Evolutionary conservation across 2,113 vertebrate genomes (phyloP).

Genomic region (Furnarius figulus): DNA sequence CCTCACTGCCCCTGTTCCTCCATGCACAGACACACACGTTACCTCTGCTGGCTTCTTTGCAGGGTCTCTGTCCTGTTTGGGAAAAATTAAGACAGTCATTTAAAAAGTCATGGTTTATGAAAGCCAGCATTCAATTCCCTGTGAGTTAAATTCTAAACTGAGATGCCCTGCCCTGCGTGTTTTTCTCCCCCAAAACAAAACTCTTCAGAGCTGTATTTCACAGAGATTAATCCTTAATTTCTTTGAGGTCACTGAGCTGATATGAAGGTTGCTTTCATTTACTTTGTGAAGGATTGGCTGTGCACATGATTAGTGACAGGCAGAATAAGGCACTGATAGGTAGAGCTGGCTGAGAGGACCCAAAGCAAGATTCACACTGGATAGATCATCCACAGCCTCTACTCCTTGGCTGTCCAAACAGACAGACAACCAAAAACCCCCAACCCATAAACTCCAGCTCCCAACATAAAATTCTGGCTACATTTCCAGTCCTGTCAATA

Average conservation of each 20-base stretch:
- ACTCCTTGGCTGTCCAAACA: neutral
- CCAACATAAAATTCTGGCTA: neutral
- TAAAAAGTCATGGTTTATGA: neutral
- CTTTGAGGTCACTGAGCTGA: neutral
- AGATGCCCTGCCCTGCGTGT: neutral
- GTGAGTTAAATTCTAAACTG: neutral
- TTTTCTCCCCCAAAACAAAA: neutral
- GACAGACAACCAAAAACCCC: neutral
- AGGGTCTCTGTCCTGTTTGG: constrained; percentile 69
- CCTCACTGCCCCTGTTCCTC: neutral
- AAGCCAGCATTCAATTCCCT: neutral
- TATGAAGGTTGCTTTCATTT: neutral
- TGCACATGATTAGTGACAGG: neutral
- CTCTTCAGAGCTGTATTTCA: neutral
- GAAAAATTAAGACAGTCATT: neutral
- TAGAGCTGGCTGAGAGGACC: neutral
- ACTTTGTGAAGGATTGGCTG: neutral
- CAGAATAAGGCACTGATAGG: neutral
- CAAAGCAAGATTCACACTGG: neutral
- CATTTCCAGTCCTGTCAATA: neutral
- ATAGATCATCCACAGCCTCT: neutral
- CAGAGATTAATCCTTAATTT: neutral
- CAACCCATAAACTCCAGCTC: neutral
- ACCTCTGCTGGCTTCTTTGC: constrained; percentile 76
- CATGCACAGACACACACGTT: neutral